A percentile compares a stretch with the other conserved stretches of the same genome.
Conservation (phyloP, 2,797 vertebrate genomes). For the Vultur gryphus region DNA sequence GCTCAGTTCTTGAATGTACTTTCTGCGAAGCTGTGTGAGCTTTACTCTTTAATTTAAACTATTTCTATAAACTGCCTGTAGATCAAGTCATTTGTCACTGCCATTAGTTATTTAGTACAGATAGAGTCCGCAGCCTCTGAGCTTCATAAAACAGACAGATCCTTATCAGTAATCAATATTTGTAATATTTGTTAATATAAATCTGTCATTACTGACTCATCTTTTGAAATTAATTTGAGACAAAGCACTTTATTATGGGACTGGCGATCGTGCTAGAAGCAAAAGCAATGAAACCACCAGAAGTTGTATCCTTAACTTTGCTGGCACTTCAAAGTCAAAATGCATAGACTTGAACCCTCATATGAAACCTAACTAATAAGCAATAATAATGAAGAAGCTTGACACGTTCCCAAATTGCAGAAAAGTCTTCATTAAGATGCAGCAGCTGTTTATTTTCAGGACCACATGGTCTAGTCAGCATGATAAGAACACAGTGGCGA, state of each 20-base stretch:
- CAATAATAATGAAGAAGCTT: neutral
- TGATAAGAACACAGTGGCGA: neutral
- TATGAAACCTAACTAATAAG: neutral
- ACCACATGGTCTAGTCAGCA: constrained; percentile 27
- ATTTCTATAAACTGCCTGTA: neutral
- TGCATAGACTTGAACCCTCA: neutral
- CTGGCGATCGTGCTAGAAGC: neutral
- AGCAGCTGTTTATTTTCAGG: constrained; percentile 43
- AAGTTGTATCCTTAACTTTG: neutral
- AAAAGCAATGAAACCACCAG: neutral
- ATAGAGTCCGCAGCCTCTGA: neutral
- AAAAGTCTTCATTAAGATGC: constrained; percentile 20
- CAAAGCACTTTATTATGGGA: neutral
- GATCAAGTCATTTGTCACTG: constrained; percentile 7
- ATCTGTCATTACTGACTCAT: constrained; percentile 1
- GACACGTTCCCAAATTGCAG: neutral
- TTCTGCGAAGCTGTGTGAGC: neutral
- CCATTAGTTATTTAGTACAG: neutral
- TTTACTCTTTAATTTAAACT: neutral
- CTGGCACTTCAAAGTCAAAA: neutral
- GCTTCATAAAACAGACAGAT: neutral
- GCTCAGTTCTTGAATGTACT: neutral
- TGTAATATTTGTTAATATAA: constrained; percentile 42
- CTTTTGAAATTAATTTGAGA: neutral
- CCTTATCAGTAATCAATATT: constrained; percentile 40